phyloP scores from a whole-genome alignment of 2,888 invertebrate species.

The Athripsodes cinereus region DNA sequence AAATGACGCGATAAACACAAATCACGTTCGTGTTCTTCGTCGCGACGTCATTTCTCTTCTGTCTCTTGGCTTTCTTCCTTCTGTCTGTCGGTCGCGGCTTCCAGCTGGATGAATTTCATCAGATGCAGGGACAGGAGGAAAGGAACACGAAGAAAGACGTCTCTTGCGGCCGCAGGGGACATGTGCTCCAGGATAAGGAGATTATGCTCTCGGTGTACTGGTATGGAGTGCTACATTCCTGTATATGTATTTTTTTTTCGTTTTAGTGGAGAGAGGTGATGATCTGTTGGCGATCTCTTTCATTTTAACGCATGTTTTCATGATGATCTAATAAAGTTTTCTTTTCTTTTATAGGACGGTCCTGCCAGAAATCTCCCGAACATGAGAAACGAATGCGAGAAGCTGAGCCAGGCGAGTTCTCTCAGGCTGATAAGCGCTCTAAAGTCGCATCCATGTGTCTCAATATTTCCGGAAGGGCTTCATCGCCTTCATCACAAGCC shows the following conservation, averaged over 20 bases:
- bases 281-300: neutral
- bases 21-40: conserved; percentile 20
- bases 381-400: conserved; percentile 15
- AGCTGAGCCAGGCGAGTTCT: conserved; percentile 13
- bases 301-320: neutral
- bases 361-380: conserved; percentile 32
- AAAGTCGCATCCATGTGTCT: conserved; percentile 54
- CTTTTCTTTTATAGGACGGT: conserved; percentile 24
- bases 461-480: conserved; percentile 58
- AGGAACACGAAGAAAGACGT: conserved; percentile 28
- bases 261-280: neutral
- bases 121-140: conserved; percentile 20
- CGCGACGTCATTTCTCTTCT: conserved; percentile 27
- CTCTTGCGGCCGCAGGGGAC: conserved; percentile 30
- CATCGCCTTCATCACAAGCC: conserved; percentile 66
- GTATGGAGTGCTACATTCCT: conserved; percentile 30
- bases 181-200: conserved; percentile 35
- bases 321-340: neutral
- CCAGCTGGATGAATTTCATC: conserved; percentile 5
- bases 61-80: neutral
- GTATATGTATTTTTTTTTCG: too few species aligned
- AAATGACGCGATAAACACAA: too few species aligned
- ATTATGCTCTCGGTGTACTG: conserved; percentile 35
- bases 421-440: conserved; percentile 29
- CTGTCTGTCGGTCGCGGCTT: neutral